These are phyloP conservation scores for Myotis findleyi DNA, from an alignment of 2,797 vertebrate genomes.

Conservation along the genomic window DNA sequence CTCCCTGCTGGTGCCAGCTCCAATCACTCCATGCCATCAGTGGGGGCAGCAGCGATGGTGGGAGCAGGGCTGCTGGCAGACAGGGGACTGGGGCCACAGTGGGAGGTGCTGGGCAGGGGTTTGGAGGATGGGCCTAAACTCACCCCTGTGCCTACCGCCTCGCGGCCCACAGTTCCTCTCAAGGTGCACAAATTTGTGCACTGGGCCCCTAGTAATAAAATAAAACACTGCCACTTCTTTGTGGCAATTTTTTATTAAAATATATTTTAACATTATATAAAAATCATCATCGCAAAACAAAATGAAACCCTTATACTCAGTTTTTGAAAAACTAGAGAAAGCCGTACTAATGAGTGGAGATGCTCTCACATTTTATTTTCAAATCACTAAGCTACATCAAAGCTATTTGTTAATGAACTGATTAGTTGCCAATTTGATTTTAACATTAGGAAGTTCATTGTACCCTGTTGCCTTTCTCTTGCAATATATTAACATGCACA, in stretches of 20 bases:
- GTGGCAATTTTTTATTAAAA: neutral
- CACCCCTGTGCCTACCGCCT: too few relatives aligned
- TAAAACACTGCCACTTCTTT: neutral
- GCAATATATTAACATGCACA: conserved; percentile 66
- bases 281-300: neutral
- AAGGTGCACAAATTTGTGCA: too few relatives aligned
- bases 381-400: neutral
- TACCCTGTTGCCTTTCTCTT: neutral
- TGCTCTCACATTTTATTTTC: neutral
- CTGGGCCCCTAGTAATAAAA: neutral
- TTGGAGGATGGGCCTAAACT: too few relatives aligned
- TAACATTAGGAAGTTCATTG: neutral
- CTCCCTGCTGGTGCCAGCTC: too few relatives aligned
- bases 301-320: neutral
- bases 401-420: neutral
- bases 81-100: too few relatives aligned
- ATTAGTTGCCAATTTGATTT: neutral
- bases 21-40: too few relatives aligned
- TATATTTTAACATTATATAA: neutral
- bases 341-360: neutral
- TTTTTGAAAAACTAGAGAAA: conserved; percentile 2
- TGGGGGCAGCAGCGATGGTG: too few relatives aligned
- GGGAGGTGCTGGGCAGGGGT: too few relatives aligned
- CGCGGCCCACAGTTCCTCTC: too few relatives aligned
- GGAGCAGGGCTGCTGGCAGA: too few relatives aligned